Evolutionary conservation across 2,888 invertebrate species (phyloP).

Genomic region (Spilarctia lutea): DNA sequence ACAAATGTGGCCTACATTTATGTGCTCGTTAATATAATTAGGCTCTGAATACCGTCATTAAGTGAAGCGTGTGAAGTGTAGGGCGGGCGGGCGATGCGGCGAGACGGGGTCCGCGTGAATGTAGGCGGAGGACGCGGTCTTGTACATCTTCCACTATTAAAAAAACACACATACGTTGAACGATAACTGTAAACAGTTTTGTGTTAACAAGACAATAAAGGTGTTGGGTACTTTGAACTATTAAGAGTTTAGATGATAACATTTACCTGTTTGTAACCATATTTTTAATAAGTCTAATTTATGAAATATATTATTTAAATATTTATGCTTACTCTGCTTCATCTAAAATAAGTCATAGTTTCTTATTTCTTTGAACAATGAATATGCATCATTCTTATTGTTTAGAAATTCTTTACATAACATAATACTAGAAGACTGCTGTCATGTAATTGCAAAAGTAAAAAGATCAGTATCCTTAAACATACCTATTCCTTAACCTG

Average conservation of each 20-base stretch:
- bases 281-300: too few species aligned
- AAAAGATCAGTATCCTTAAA: neutral
- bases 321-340: too few species aligned
- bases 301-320: too few species aligned
- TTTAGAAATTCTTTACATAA: neutral
- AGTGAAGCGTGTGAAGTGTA: conserved; percentile 75
- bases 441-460: neutral
- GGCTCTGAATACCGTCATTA: conserved; percentile 71
- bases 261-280: too few species aligned
- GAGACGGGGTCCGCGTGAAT: conserved; percentile 92
- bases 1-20: neutral
- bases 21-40: conserved; percentile 17
- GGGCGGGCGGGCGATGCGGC: conserved; percentile 89
- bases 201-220: too few species aligned
- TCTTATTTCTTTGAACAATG: too few species aligned
- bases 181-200: neutral
- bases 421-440: neutral
- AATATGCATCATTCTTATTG: too few species aligned
- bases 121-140: conserved; percentile 88
- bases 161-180: neutral
- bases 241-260: too few species aligned
- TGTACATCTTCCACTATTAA: conserved; percentile 87
- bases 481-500: conserved; percentile 91
- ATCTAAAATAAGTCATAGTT: too few species aligned
- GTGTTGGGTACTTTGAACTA: too few species aligned